Evolutionary conservation across 2,797 vertebrate genomes (phyloP).

Genomic region (Petrocephalus schoutedeni): DNA sequence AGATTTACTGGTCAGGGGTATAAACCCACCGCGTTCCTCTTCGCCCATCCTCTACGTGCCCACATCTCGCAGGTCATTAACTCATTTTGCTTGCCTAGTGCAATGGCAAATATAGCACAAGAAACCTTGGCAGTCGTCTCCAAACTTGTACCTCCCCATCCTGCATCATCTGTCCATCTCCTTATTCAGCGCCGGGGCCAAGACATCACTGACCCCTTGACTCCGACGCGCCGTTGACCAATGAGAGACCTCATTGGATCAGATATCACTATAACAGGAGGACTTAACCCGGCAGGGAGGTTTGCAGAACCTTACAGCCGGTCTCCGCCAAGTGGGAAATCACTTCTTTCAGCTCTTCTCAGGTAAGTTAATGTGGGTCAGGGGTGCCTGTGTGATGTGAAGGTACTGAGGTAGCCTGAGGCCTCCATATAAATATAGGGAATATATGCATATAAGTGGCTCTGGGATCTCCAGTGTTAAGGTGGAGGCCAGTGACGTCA

Average conservation of each 20-base stretch:
- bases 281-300: constrained; percentile 55
- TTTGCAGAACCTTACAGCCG: constrained; percentile 59
- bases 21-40: neutral
- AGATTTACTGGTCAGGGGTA: neutral
- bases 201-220: constrained; percentile 50
- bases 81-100: constrained; percentile 62
- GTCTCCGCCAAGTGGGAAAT: constrained; percentile 62
- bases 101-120: constrained; percentile 77
- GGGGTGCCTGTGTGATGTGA: neutral
- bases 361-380: constrained; percentile 61
- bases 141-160: constrained; percentile 66
- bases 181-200: constrained; percentile 72
- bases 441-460: neutral
- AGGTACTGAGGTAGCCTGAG: neutral
- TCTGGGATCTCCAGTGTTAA: neutral
- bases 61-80: constrained; percentile 22
- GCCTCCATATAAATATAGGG: neutral
- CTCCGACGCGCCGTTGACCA: constrained; percentile 59
- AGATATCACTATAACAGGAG: constrained; percentile 78
- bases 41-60: constrained; percentile 17
- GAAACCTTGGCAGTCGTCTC: constrained; percentile 57
- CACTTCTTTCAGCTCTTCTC: constrained; percentile 56
- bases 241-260: constrained; percentile 72
- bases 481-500: neutral
- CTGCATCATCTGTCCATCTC: constrained; percentile 64